Evolutionary conservation across 1,140 invertebrate species (phyloP), one percentile per base, ranked within the genome.

Genomic region (Augochlora pura): DNA sequence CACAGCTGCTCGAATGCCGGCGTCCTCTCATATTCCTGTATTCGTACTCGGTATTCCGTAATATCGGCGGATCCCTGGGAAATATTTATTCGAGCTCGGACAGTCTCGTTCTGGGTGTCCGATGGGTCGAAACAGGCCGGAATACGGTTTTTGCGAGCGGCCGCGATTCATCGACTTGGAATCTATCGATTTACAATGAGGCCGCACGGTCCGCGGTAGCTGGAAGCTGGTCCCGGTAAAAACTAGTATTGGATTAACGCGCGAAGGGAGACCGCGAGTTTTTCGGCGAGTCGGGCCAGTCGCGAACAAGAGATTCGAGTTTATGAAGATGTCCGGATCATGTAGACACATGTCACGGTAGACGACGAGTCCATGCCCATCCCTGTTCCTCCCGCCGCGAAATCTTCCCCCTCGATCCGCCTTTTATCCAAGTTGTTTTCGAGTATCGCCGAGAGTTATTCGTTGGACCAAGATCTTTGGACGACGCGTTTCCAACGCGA

Each of bases 221-320:
- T 83, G 72, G 73, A 68, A 83, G 54, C 57, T 75, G 62, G 72
- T 4, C 52, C 39, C 12, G 2, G 62, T 72, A 86, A 86, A 86
- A 86, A 86, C 77, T 86, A 86, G 85, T 86, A 86, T 86, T 86
- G 84, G 84, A 86, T 86, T 86, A 86, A 86, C 84, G 81, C 85
- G 84, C 72, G 52, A 54, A 80, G 67, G 65, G 74, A 86, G 72
- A 32, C 65, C 32, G 57, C 54, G 57, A 39, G 54, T 86, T 86
- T 86, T 86, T 86, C 77, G 77, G 66, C 60, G n/a, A 76, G 72
- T 52, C 57, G 46, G 60, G 21, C 73, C 66, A 49, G 59, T 84
- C 67, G 59, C 71, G 62, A 76, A 83, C 63, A 80, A 75, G 69
- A 60, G 73, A 42, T 66, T 66, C 32, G 70, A 83, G 69, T 83